phyloP scores from a whole-genome alignment of 53 echinoderm and acorn worm species.

The Echinometra lucunter region DNA sequence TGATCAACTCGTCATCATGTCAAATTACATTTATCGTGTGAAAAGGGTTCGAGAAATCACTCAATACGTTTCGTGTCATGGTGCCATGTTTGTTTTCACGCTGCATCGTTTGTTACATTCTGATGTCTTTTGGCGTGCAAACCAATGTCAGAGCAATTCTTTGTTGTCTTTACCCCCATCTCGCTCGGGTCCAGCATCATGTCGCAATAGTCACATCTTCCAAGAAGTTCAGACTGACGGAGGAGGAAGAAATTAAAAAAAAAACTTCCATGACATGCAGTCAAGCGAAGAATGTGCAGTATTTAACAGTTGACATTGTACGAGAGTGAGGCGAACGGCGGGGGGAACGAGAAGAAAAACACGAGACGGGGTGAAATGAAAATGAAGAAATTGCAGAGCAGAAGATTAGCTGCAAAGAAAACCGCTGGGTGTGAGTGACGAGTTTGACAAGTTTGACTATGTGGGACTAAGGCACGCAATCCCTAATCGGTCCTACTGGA shows the following conservation, averaged over 20 bases:
- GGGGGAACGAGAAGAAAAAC: conserved; percentile 10
- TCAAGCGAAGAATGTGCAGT: conserved; percentile 60
- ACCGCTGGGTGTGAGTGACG: conserved; percentile 59
- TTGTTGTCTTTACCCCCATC: conserved; percentile 64
- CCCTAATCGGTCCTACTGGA: not conserved
- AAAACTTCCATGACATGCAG: conserved; percentile 16
- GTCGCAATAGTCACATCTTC: conserved; percentile 51
- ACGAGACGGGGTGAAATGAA: conserved; percentile 55
- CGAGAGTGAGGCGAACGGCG: conserved; percentile 48
- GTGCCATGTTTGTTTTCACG: conserved; percentile 59
- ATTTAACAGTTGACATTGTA: conserved; percentile 69
- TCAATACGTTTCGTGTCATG: conserved; percentile 63
- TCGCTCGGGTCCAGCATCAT: not conserved
- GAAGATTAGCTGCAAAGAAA: conserved; percentile 69
- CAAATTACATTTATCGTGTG: not conserved
- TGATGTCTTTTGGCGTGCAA: conserved; percentile 36
- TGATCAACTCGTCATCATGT: not conserved
- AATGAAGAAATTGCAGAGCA: conserved; percentile 58
- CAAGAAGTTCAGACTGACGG: conserved; percentile 16
- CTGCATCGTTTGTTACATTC: conserved; percentile 64
- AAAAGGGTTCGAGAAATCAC: conserved; percentile 1
- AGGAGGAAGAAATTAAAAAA: not conserved
- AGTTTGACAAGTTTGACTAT: conserved; percentile 69
- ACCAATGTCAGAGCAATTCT: conserved; percentile 32
- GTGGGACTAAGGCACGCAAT: conserved; percentile 57